Conservation (phyloP, 2,797 vertebrate genomes). For the Arnoldichthys spilopterus region DNA sequence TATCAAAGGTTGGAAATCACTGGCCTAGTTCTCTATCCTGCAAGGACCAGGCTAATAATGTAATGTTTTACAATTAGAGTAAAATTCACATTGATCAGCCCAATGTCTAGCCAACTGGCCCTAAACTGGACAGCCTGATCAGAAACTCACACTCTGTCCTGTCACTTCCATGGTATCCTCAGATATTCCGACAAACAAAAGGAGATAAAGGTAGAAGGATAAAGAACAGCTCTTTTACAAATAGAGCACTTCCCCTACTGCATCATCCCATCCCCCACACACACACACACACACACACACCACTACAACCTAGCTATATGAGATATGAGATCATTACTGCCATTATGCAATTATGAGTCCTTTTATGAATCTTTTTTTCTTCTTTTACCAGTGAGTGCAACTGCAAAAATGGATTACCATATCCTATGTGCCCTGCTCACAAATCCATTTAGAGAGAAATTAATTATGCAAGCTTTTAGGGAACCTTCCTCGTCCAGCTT, state of each 20-base stretch:
- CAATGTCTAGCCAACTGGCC: constrained; percentile 13
- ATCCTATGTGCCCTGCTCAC: constrained; percentile 58
- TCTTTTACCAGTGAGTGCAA: constrained; percentile 64
- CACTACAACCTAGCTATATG: constrained; percentile 63
- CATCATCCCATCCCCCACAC: constrained; percentile 17
- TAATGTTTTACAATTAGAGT: constrained; percentile 12
- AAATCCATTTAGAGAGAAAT: constrained; percentile 74
- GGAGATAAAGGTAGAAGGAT: constrained; percentile 49
- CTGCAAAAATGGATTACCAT: constrained; percentile 70
- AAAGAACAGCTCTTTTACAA: constrained; percentile 49
- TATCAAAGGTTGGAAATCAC: no score
- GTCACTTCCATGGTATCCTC: neutral
- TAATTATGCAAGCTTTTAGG: constrained; percentile 70
- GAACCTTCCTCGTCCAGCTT: constrained; percentile 62
- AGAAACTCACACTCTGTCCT: neutral
- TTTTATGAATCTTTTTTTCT: constrained; percentile 54
- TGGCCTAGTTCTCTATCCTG: no score
- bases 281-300: constrained; percentile 34
- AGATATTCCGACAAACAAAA: neutral
- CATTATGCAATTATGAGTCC: constrained; percentile 78
- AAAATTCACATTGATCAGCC: constrained; percentile 11
- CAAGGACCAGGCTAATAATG: neutral
- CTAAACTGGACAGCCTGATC: neutral
- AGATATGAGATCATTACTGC: constrained; percentile 69
- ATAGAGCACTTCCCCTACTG: constrained; percentile 56